Evolutionary conservation across 2,888 invertebrate species (phyloP), one percentile per base, ranked within the genome.

Genomic region (Aporophyla lueneburgensis): DNA sequence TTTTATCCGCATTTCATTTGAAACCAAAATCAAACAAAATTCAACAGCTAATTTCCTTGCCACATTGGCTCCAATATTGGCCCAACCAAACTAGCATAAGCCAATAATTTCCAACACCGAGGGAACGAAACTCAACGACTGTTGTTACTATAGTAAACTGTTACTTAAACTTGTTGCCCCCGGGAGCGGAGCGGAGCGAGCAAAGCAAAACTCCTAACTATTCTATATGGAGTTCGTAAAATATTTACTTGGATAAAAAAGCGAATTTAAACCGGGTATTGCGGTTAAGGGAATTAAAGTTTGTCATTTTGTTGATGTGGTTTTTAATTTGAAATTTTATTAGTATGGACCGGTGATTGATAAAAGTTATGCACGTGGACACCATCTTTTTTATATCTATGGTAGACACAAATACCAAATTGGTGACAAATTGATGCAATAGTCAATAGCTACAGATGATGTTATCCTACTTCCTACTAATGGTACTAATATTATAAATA

Each of bases 91-190:
- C 80, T 74, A 67, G 33, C 40, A 43, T 76, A 76, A 73, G 66
- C 81, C 83, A 85, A 87, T 86, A 86, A 85, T 79, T 80, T 62
- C 71, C 61, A 71, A 76, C 75, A 82, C 74, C 80, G 12, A 19
- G 81, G 78, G 74, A 82, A 76, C 82, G 61, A 82, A 84, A 84
- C 61, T 85, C 71, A 66, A 81, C 78, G 46, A 74, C 76, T 54
- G 80, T 86, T 81, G 86, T 82, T 75, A 81, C 80, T 69, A 75
- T 78, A 74, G 86, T 82, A 84, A 89, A 86, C 88, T 86, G 89
- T 83, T 86, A 83, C 84, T 78, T 75, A 81, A 90, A 90, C 88
- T 90, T 88, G 81, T 78, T 66, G 78, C 90, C 89, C 87, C 43
- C 69, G 80, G 87, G 88, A 81, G 71, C 79, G 71, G 68, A 83